Percentiles rank a stretch among this genome's conserved stretches.
phyloP scores from a whole-genome alignment of 2,888 invertebrate genomes.

The Bembecia ichneumoniformis region DNA sequence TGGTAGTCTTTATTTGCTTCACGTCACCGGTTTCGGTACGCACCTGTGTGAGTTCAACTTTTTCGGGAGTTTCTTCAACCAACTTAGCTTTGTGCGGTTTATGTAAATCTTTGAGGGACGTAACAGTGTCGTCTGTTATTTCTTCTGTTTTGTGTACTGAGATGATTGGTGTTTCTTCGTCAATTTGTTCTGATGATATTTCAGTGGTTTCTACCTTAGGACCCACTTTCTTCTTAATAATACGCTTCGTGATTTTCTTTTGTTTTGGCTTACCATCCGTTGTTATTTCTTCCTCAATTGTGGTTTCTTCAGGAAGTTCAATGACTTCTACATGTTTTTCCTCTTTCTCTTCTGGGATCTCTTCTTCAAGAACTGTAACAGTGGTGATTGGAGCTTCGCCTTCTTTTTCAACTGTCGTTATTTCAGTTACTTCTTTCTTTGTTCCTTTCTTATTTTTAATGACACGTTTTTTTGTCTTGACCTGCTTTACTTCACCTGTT shows the following conservation, averaged over 20 bases:
- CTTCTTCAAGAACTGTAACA: constrained; percentile 15
- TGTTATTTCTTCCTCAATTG: constrained; percentile 10
- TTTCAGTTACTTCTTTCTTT: constrained; percentile 37
- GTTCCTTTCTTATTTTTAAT: constrained; percentile 36
- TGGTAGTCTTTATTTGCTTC: constrained; percentile 11
- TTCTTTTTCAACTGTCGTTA: constrained; percentile 34
- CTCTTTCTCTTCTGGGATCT: constrained; percentile 32
- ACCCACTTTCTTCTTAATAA: constrained; percentile 51
- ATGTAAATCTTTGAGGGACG: constrained; percentile 19
- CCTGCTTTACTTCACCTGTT: constrained; percentile 32
- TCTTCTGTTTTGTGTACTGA: constrained; percentile 38
- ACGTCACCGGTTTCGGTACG: constrained; percentile 18
- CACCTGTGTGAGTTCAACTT: constrained; percentile 12
- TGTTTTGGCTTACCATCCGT: constrained; percentile 28
- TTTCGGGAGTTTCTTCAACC: constrained; percentile 11
- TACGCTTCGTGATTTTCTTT: constrained; percentile 39
- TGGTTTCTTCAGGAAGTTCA: constrained; percentile 22
- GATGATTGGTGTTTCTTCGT: constrained; percentile 46
- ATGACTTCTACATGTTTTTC: constrained; percentile 15
- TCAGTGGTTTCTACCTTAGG: constrained; percentile 28
- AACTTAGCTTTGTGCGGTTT: constrained; percentile 16
- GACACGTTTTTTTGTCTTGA: constrained; percentile 19
- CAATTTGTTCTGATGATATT: constrained; percentile 45
- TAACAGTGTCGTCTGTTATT: constrained; percentile 16
- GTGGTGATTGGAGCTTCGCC: constrained; percentile 18